Base-by-base conservation (phyloP, 2,113 vertebrate genomes). In the Laterallus jamaicensis region DNA sequence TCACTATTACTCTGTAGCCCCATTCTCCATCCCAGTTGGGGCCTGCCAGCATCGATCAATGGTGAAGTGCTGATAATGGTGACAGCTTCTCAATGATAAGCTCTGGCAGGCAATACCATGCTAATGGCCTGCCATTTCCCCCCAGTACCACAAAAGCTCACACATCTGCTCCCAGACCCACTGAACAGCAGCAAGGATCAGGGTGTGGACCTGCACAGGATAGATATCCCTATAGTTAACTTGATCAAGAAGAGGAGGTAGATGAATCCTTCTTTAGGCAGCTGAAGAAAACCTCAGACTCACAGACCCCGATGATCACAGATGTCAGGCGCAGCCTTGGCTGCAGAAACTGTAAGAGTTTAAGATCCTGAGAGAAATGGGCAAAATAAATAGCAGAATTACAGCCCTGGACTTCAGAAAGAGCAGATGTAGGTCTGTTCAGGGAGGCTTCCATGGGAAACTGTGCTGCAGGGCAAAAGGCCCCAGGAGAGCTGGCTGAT, bases 381-480 rank as follows among this genome's bases (percentile, higher is more conserved):
- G 67, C 12, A 58, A 92, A 84, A 90, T 50, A 86, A 88, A 86
- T 32, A 82, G 54, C 39, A 49, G 39, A 94, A 90, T 86, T 85
- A 87, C 5, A 83, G 40, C 58, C 70, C 58, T 77, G 31, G 67
- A 66, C 79, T 94, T 96, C 70, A 69, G 75, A 93, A 93, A 77
- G 88, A 85, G 54, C 67, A 83, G 63, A 92, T 92, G 66, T 77
- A 94, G 71, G 71, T 96, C 94, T 95, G 79, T 66, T 92, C 79
- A 26, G 82, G 68, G 42, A 90, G 31, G 71, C 55, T 90, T 88
- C 93, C 63, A 73, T 88, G 73, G 71, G 87, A 94, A 95, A 92
- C 40, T 80, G 70, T 93, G 86, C 90, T 90, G 40, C 92, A 95
- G 92, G 93, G 95, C 90, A 94, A 90, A 92, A 92, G 92, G 93